Evolutionary conservation across 2,113 vertebrate genomes (phyloP).

Genomic region (Microtus pennsylvanicus): DNA sequence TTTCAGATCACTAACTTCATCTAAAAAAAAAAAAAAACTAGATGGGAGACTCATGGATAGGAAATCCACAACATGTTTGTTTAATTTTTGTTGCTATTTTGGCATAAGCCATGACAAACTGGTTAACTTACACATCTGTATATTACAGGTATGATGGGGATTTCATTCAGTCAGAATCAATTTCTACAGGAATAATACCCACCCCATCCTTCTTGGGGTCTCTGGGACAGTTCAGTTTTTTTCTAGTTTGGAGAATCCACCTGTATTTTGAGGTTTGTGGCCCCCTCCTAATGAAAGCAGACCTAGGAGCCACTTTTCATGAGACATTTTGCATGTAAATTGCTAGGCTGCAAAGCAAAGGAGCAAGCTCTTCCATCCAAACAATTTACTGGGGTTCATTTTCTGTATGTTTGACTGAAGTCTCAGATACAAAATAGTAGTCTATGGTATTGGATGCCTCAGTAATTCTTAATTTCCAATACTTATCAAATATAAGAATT

Average conservation of each 20-base stretch:
- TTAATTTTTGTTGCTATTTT: conserved; percentile 5
- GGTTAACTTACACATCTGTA: not conserved
- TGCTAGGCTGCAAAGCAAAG: conserved; percentile 17
- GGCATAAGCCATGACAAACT: not conserved
- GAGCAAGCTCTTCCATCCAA: not conserved
- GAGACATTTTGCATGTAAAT: conserved; percentile 59
- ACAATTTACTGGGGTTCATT: not conserved
- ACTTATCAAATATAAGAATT: not conserved
- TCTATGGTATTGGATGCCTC: not conserved
- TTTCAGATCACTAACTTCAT: not conserved
- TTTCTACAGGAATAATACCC: not conserved
- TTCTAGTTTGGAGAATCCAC: not conserved
- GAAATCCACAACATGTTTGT: not conserved
- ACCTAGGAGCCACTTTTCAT: not conserved
- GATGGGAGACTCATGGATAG: not conserved
- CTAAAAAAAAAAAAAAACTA: not conserved
- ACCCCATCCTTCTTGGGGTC: not conserved
- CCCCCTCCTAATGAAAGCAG: not conserved
- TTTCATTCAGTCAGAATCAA: not conserved
- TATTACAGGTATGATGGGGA: not conserved
- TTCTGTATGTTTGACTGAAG: not conserved
- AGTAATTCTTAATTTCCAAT: not conserved
- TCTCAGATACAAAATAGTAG: not conserved
- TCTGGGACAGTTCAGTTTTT: not conserved
- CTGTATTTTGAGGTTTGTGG: not conserved